Evolutionary conservation across 2,888 invertebrate genomes (phyloP).

Genomic region (Agonopterix arenella): DNA sequence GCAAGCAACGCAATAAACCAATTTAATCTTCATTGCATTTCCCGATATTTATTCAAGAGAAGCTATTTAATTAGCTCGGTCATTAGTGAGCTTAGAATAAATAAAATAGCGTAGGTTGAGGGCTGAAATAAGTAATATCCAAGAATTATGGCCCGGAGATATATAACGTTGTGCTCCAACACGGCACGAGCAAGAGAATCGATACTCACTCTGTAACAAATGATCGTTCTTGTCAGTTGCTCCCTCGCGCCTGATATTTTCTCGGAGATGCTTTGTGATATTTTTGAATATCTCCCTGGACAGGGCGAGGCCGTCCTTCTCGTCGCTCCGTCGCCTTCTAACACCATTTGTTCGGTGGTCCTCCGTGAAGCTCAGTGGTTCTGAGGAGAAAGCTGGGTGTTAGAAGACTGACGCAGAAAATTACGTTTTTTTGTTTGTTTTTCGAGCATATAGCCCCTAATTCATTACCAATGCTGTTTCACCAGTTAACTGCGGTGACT

Average conservation of each 20-base stretch:
- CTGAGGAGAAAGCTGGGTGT: constrained; percentile 24
- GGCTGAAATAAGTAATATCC: too few relatives aligned
- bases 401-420: background rate
- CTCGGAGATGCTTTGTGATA: constrained; percentile 69
- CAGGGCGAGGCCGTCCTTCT: constrained; percentile 65
- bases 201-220: constrained; percentile 13
- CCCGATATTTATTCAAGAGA: too few relatives aligned
- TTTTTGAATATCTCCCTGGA: constrained; percentile 73
- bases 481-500: background rate
- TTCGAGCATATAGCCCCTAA: background rate
- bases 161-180: background rate
- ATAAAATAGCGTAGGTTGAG: too few relatives aligned
- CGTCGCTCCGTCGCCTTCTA: constrained; percentile 57
- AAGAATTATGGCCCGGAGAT: too few relatives aligned
- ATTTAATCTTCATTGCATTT: too few relatives aligned
- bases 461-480: background rate
- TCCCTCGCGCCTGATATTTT: constrained; percentile 68
- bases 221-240: constrained; percentile 62
- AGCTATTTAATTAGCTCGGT: too few relatives aligned
- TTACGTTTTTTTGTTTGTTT: too few relatives aligned
- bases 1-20: too few relatives aligned
- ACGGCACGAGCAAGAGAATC: constrained; percentile 1
- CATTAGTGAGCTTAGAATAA: too few relatives aligned
- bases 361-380: constrained; percentile 61
- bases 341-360: constrained; percentile 47